Conservation (phyloP, 2,797 vertebrate species). For the Onychomys torridus region DNA sequence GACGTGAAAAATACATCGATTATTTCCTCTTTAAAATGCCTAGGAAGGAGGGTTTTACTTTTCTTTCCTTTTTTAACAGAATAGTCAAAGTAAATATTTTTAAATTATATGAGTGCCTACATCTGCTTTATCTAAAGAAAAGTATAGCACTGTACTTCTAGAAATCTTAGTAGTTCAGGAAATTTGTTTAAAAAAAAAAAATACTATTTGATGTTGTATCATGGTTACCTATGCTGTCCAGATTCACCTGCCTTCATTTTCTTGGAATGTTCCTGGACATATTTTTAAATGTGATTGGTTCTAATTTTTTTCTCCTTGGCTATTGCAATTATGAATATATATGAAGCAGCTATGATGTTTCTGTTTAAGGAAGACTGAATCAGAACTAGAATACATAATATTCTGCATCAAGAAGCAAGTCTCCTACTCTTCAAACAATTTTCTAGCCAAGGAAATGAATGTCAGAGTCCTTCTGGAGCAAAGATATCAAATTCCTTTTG, state of each 20-base stretch:
- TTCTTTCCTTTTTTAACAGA: not conserved
- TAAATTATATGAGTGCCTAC: not conserved
- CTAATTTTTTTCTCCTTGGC: not conserved
- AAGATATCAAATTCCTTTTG: not conserved
- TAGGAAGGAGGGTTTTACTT: not conserved
- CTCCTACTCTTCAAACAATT: not conserved
- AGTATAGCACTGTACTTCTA: not conserved
- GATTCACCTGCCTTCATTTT: not conserved
- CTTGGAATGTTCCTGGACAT: not conserved
- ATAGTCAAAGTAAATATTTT: conserved; percentile 43
- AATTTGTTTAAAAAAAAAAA: conserved; percentile 7
- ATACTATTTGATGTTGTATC: not conserved
- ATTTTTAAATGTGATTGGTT: not conserved
- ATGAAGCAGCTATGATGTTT: not conserved
- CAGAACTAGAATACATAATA: not conserved
- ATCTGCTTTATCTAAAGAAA: not conserved
- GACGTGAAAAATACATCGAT: not conserved
- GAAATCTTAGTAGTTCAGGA: not conserved
- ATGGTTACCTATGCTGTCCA: not conserved
- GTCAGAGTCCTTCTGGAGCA: not conserved
- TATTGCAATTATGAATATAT: not conserved
- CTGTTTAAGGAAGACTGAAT: not conserved
- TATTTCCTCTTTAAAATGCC: not conserved
- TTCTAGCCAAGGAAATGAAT: not conserved
- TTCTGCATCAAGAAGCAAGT: not conserved